Percentiles rank a stretch among this genome's conserved stretches.
Conservation (phyloP, 2,113 vertebrate genomes). For the Pollimyrus isidori region DNA sequence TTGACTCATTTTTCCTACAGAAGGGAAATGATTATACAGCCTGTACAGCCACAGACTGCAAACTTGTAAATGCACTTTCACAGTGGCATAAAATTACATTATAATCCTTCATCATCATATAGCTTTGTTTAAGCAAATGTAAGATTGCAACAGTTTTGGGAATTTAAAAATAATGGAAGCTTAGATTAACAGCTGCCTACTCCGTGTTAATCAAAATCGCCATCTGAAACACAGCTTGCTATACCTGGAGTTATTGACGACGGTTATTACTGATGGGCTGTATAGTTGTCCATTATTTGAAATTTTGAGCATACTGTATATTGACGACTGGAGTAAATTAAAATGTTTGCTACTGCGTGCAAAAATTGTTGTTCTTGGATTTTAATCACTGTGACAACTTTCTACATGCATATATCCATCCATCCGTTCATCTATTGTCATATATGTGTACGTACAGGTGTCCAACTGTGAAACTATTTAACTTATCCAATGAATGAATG, state of each 20-base stretch:
- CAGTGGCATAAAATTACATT: not conserved
- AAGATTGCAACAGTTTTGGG: not conserved
- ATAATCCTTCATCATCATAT: not conserved
- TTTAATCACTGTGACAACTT: not conserved
- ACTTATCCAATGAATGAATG: not conserved
- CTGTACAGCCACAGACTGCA: constrained; percentile 39
- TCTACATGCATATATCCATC: not conserved
- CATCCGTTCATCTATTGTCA: not conserved
- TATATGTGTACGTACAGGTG: not conserved
- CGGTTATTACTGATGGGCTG: not conserved
- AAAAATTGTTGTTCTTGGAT: not conserved
- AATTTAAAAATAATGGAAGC: not conserved
- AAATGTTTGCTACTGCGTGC: not conserved
- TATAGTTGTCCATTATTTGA: not conserved
- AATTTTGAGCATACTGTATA: not conserved
- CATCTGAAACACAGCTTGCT: not conserved
- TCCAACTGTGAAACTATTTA: not conserved
- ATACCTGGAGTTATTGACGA: not conserved
- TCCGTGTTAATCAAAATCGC: not conserved
- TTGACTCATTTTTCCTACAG: constrained; percentile 56
- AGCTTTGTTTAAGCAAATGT: not conserved
- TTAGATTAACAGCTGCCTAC: not conserved
- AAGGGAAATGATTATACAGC: constrained; percentile 49
- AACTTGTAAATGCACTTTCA: constrained; percentile 35
- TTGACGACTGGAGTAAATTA: not conserved